phyloP scores from a whole-genome alignment of 2,888 invertebrate genomes.

The Pandemis heparana region DNA sequence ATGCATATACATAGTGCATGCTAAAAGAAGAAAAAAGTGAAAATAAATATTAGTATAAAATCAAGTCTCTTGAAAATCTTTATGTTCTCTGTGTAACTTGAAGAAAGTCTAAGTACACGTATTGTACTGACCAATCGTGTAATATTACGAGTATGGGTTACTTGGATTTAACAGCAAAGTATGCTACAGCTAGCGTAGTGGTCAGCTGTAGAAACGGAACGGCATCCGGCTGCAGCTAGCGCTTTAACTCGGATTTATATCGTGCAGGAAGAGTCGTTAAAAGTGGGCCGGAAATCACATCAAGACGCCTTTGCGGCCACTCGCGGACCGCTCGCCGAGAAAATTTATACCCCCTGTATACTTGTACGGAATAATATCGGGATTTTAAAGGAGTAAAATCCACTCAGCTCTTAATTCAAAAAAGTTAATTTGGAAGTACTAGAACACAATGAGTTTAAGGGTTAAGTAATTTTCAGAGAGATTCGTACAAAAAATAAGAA shows the following conservation, averaged over 20 bases:
- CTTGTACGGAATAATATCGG: slow-evolving; percentile 12
- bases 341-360: slow-evolving; percentile 54
- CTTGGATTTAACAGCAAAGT: neutral
- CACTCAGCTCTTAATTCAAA: neutral
- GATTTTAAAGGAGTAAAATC: slow-evolving; percentile 10
- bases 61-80: too few relatives aligned
- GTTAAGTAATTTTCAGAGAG: neutral
- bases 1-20: too few relatives aligned
- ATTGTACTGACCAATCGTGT: neutral
- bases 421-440: neutral
- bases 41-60: too few relatives aligned
- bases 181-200: neutral
- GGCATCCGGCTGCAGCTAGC: slow-evolving; percentile 55
- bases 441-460: neutral
- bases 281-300: slow-evolving; percentile 79
- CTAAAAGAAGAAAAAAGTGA: too few relatives aligned
- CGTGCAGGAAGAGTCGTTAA: slow-evolving; percentile 71
- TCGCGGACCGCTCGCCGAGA: slow-evolving; percentile 61
- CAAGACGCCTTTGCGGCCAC: slow-evolving; percentile 73
- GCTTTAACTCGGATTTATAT: slow-evolving; percentile 76
- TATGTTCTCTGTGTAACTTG: neutral
- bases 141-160: neutral
- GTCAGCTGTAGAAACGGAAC: slow-evolving; percentile 36
- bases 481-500: neutral
- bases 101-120: neutral